These are phyloP conservation scores for Echinometra lucunter DNA, from an alignment of 53 echinoderm and acorn worm genomes.

Conservation along the genomic window DNA sequence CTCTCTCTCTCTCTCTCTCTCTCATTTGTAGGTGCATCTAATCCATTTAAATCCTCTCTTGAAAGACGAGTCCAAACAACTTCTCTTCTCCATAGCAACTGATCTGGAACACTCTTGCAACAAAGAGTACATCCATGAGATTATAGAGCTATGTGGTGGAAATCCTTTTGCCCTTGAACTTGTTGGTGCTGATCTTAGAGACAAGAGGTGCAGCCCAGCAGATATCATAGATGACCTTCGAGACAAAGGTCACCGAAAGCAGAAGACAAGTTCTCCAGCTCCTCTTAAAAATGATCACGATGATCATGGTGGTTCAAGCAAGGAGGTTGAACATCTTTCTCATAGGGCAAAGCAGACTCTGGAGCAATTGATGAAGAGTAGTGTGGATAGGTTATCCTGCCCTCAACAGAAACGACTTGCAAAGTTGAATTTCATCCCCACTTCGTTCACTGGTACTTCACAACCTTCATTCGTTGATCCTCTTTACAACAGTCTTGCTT, in stretches of 20 bases:
- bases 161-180: slow-evolving; percentile 67
- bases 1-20: background rate
- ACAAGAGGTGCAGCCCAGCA: background rate
- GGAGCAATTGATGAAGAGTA: slow-evolving; percentile 16
- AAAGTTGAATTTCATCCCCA: slow-evolving; percentile 18
- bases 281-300: background rate
- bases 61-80: slow-evolving; percentile 42
- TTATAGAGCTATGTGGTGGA: slow-evolving; percentile 56
- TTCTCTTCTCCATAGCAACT: slow-evolving; percentile 52
- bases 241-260: background rate
- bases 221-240: slow-evolving; percentile 56
- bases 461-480: background rate
- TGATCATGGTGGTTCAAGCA: background rate
- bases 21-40: slow-evolving; percentile 4
- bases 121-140: slow-evolving; percentile 1
- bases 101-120: background rate
- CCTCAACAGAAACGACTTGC: slow-evolving; percentile 6
- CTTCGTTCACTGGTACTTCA: slow-evolving; percentile 53
- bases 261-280: background rate
- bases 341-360: slow-evolving; percentile 15
- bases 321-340: background rate
- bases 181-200: slow-evolving; percentile 47
- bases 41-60: slow-evolving; percentile 49
- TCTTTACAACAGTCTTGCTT: background rate
- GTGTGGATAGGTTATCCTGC: background rate